A percentile compares a stretch with the other conserved stretches of the same genome.
These are phyloP conservation scores for Cataglyphis rosenhaueri DNA, from an alignment of 2,888 invertebrate species.

Conservation along the genomic window DNA sequence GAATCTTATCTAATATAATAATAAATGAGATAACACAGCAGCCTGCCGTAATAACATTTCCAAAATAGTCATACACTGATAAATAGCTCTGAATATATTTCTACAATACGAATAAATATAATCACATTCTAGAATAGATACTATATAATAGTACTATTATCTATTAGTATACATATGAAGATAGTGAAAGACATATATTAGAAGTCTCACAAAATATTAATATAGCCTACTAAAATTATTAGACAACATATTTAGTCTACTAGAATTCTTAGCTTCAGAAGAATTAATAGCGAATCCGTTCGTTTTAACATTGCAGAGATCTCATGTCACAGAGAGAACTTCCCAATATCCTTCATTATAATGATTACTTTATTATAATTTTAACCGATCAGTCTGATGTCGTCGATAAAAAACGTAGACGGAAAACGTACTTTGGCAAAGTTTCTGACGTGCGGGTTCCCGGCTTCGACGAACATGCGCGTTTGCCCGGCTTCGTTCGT, in stretches of 20 bases:
- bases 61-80: not conserved
- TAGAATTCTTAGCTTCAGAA: not conserved
- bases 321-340: not conserved
- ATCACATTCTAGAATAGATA: not conserved
- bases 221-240: not conserved
- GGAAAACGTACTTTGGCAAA: conserved; percentile 64
- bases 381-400: not conserved
- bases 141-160: not conserved
- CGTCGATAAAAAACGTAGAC: not conserved
- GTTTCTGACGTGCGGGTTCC: conserved; percentile 48
- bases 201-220: not conserved
- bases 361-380: not conserved
- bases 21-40: not conserved
- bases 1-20: conserved; percentile 8
- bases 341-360: not conserved
- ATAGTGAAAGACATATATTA: not conserved
- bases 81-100: not conserved
- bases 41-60: not conserved
- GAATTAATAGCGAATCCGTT: not conserved
- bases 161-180: not conserved
- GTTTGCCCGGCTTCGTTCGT: conserved; percentile 62
- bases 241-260: not conserved
- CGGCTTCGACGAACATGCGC: conserved; percentile 60
- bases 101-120: not conserved
- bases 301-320: not conserved